These are phyloP conservation scores for Leptinotarsa juncta DNA, from an alignment of 2,888 invertebrate genomes.

Conservation along the genomic window DNA sequence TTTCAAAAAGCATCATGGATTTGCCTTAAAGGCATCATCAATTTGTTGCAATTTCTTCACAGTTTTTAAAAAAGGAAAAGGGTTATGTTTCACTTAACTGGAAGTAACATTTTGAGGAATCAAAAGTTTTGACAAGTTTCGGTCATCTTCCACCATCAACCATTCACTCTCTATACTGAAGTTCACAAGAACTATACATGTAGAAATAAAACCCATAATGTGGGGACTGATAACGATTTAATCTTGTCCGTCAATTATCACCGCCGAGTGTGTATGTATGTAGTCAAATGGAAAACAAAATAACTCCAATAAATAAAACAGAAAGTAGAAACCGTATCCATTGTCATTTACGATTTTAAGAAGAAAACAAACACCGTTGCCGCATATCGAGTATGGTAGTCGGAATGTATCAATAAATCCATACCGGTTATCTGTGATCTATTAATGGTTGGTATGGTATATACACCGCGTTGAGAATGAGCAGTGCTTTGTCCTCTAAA, in stretches of 20 bases:
- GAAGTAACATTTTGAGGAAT: no score
- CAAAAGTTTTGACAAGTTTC: no score
- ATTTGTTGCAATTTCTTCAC: no score
- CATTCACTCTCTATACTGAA: no score
- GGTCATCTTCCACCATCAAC: no score
- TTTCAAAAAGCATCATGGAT: no score
- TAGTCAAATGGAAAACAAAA: background rate
- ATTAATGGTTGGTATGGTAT: background rate
- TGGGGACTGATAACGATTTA: background rate
- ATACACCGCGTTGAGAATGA: background rate
- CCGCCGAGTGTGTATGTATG: background rate
- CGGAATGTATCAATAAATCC: slow-evolving; percentile 2
- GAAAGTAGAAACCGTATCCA: slow-evolving; percentile 5
- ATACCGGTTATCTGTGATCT: slow-evolving; percentile 8
- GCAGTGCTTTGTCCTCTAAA: background rate
- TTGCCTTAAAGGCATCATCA: no score
- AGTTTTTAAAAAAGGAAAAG: no score
- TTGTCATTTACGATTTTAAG: background rate
- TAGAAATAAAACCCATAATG: no score
- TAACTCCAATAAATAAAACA: slow-evolving; percentile 1
- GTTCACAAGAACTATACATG: no score
- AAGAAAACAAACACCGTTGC: background rate
- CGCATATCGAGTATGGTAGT: slow-evolving; percentile 6
- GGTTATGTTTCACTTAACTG: no score
- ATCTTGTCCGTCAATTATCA: background rate